phyloP scores from a whole-genome alignment of 2,113 vertebrate genomes.

The Pollimyrus isidori region DNA sequence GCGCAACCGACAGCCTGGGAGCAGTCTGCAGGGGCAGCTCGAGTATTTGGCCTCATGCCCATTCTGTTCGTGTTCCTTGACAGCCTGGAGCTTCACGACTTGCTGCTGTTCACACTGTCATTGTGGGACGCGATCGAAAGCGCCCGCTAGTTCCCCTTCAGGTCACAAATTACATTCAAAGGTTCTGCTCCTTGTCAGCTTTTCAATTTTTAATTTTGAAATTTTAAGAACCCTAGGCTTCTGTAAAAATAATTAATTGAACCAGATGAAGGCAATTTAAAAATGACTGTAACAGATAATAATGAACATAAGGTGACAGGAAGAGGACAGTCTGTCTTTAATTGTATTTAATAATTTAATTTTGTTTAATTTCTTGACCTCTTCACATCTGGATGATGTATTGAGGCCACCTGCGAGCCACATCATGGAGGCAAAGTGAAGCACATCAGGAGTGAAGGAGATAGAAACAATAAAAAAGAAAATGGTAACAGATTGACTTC shows the following conservation, averaged over 20 bases:
- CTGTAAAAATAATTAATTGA: neutral
- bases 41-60: neutral
- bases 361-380: neutral
- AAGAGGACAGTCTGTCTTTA: neutral
- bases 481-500: neutral
- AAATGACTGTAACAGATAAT: neutral
- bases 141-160: neutral
- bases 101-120: neutral
- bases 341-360: neutral
- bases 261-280: neutral
- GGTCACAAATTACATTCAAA: neutral
- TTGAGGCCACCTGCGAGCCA: neutral
- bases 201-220: neutral
- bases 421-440: neutral
- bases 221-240: neutral
- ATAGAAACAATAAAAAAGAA: neutral
- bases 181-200: neutral
- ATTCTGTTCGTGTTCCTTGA: neutral
- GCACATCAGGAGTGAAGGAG: neutral
- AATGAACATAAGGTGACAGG: neutral
- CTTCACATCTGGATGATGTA: neutral
- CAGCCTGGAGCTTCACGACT: neutral
- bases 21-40: neutral
- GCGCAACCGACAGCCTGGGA: neutral
- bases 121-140: neutral